Evolutionary conservation across 1,140 invertebrate species (phyloP).

Genomic region (Trichogramma pretiosum): DNA sequence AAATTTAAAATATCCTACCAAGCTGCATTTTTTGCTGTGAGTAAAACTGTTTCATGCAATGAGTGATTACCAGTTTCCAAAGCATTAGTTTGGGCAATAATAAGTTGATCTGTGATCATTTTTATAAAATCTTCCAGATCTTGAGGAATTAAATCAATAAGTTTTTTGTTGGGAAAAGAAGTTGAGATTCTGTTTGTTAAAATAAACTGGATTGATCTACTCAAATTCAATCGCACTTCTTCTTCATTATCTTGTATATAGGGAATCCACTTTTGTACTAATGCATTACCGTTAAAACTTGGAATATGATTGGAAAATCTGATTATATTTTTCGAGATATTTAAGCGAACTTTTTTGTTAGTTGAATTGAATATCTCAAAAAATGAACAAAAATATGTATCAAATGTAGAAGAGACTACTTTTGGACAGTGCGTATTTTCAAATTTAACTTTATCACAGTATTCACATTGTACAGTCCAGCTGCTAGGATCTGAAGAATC

Average conservation of each 20-base stretch:
- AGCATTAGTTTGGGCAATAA: constrained; percentile 42
- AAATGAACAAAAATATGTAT: constrained; percentile 24
- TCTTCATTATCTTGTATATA: constrained; percentile 33
- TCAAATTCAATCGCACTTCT: constrained; percentile 34
- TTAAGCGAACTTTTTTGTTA: constrained; percentile 23
- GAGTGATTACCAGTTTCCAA: constrained; percentile 45
- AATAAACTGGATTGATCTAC: constrained; percentile 29
- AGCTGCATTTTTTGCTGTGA: constrained; percentile 47
- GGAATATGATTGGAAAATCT: constrained; percentile 40
- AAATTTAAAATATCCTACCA: constrained; percentile 33
- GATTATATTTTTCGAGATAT: constrained; percentile 32
- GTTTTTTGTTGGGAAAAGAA: constrained; percentile 18
- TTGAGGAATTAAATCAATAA: constrained; percentile 26
- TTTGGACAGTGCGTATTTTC: constrained; percentile 18
- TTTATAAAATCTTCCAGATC: constrained; percentile 45
- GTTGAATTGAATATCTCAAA: constrained; percentile 27
- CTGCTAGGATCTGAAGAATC: constrained; percentile 26
- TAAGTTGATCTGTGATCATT: constrained; percentile 44
- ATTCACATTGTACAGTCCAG: constrained; percentile 30
- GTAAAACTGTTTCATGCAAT: constrained; percentile 47
- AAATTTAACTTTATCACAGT: constrained; percentile 26
- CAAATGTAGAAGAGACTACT: constrained; percentile 19
- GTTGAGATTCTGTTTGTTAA: constrained; percentile 33
- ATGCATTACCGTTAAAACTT: constrained; percentile 35
- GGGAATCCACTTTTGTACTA: constrained; percentile 36